Conservation (phyloP, 2,888 invertebrate genomes). For the Ceratothoa steindachneri region DNA sequence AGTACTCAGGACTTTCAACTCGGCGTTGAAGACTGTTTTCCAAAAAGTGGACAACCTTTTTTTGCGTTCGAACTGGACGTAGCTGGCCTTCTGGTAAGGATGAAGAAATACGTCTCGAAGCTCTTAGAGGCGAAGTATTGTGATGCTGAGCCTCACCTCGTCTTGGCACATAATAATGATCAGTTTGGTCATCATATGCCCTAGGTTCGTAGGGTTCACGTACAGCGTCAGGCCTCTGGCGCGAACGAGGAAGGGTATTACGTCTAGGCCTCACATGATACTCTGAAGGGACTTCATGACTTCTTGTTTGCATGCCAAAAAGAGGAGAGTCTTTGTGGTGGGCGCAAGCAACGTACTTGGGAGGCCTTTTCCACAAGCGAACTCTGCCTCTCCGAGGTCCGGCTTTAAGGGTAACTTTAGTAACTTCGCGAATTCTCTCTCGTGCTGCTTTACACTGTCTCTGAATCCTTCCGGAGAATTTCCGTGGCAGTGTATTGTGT, state of each 20-base stretch:
- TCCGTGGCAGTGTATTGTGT: no score
- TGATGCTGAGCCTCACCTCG: neutral
- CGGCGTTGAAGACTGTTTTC: neutral
- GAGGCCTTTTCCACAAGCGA: slow-evolving; percentile 3
- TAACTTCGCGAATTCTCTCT: no score
- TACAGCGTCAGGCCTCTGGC: neutral
- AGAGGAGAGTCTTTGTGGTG: neutral
- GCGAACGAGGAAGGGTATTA: slow-evolving; percentile 4
- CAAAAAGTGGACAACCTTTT: slow-evolving; percentile 3
- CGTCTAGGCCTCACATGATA: slow-evolving; percentile 1
- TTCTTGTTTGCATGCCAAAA: neutral
- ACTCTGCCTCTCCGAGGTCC: neutral
- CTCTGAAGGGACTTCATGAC: slow-evolving; percentile 10
- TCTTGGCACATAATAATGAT: neutral
- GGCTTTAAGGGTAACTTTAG: no score
- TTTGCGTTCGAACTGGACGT: neutral
- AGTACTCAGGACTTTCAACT: slow-evolving; percentile 6
- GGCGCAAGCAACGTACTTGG: neutral
- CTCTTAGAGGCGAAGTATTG: neutral
- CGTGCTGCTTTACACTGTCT: neutral
- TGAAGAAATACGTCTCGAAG: neutral
- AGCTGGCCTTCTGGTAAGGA: slow-evolving; percentile 5
- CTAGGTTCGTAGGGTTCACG: neutral
- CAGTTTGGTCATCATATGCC: neutral
- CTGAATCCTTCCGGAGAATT: no score